Conservation (phyloP, 2,797 vertebrate genomes). For the Podargus strigoides region DNA sequence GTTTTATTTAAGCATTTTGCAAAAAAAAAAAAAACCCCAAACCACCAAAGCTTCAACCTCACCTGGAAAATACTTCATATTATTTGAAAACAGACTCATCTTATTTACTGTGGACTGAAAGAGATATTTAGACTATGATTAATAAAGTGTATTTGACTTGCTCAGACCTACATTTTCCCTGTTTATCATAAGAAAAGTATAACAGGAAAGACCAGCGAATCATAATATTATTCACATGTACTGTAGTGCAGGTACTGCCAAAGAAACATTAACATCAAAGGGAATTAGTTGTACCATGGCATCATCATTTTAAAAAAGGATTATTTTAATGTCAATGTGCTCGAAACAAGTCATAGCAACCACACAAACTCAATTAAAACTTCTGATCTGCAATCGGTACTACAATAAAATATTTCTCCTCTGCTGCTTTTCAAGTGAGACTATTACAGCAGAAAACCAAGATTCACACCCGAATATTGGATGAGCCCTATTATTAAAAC, state of each 20-base stretch:
- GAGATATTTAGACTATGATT: neutral
- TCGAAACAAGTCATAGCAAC: neutral
- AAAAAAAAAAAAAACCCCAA: no score
- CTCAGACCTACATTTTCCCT: neutral
- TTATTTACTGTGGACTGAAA: neutral
- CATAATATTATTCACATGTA: neutral
- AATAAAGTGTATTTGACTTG: neutral
- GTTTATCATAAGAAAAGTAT: neutral
- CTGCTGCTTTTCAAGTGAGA: neutral
- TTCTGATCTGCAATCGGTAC: neutral
- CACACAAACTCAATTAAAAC: neutral
- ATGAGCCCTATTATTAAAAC: neutral
- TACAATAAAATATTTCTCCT: neutral
- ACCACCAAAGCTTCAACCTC: neutral
- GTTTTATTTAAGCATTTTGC: neutral
- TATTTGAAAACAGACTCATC: neutral
- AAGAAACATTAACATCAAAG: neutral
- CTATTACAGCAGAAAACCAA: neutral
- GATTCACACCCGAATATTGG: neutral
- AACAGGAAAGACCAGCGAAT: neutral
- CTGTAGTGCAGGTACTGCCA: neutral
- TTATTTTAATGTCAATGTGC: neutral
- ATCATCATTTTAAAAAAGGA: neutral
- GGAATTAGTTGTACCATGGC: neutral
- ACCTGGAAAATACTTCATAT: neutral